Evolutionary conservation across 1,140 invertebrate species (phyloP).

Genomic region (Drosophila ficusphila): DNA sequence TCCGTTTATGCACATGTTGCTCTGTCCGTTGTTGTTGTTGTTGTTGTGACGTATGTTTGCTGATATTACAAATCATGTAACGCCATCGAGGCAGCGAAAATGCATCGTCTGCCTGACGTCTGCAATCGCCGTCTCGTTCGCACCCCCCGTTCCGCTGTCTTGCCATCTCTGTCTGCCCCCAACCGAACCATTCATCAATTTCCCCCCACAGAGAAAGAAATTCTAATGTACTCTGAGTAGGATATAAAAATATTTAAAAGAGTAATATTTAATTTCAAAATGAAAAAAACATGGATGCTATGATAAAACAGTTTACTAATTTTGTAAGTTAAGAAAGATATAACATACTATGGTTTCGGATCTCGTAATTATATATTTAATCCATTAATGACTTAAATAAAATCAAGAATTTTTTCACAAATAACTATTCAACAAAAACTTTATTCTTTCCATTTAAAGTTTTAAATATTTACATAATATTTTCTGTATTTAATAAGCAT

Average conservation of each 20-base stretch:
- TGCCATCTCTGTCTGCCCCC: conserved; percentile 21
- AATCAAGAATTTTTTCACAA: too few species aligned
- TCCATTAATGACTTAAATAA: too few species aligned
- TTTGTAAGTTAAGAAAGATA: too few species aligned
- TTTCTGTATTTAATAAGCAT: background rate
- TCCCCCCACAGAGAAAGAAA: conserved; percentile 6
- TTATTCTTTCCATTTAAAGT: too few species aligned
- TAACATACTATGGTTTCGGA: too few species aligned
- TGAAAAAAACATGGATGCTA: background rate
- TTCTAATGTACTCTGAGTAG: too few species aligned
- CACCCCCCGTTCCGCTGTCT: background rate
- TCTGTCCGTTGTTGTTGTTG: conserved; percentile 6
- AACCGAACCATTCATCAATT: conserved; percentile 67
- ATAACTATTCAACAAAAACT: too few species aligned
- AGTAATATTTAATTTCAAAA: too few species aligned
- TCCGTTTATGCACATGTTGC: conserved; percentile 49
- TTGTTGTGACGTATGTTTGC: conserved; percentile 62
- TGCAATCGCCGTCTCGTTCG: conserved; percentile 30
- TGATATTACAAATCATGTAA: conserved; percentile 81
- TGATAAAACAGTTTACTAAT: too few species aligned
- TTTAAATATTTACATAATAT: background rate
- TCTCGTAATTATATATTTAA: too few species aligned
- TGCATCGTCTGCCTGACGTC: conserved; percentile 68
- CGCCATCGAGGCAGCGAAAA: conserved; percentile 55
- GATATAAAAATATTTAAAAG: too few species aligned